Evolutionary conservation across 2,113 vertebrate species (phyloP).

Genomic region (Sinocyclocheilus anophthalmus): DNA sequence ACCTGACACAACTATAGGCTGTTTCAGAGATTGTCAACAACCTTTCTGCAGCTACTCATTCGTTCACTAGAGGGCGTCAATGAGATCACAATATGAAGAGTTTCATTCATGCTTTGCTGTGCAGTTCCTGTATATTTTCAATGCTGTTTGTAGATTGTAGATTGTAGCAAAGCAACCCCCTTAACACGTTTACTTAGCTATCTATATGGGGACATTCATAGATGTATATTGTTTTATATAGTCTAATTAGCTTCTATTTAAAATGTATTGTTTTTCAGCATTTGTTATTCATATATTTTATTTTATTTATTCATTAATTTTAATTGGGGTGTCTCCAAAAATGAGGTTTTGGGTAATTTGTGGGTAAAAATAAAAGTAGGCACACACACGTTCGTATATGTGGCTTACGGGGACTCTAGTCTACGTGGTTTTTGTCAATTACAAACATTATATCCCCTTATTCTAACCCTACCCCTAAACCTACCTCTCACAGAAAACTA

Average conservation of each 20-base stretch:
- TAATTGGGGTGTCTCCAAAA: neutral
- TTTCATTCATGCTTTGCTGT: neutral
- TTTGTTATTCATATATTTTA: neutral
- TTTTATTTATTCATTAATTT: too few species aligned
- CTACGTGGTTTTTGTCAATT: neutral
- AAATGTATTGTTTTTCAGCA: neutral
- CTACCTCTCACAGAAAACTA: neutral
- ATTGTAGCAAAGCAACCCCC: neutral
- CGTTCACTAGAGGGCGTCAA: conserved; percentile 36
- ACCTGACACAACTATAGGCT: neutral
- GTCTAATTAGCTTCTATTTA: neutral
- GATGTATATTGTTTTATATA: neutral
- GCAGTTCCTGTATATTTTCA: neutral
- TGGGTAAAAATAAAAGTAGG: neutral
- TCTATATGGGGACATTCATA: neutral
- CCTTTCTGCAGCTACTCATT: conserved; percentile 7
- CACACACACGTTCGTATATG: neutral
- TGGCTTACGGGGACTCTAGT: neutral
- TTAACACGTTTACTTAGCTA: neutral
- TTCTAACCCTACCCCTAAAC: neutral
- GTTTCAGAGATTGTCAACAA: neutral
- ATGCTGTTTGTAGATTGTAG: neutral
- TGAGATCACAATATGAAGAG: neutral
- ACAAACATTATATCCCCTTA: neutral
- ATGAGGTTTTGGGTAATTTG: neutral